phyloP scores from a whole-genome alignment of 2,888 invertebrate genomes.

The Blastobasis adustella region DNA sequence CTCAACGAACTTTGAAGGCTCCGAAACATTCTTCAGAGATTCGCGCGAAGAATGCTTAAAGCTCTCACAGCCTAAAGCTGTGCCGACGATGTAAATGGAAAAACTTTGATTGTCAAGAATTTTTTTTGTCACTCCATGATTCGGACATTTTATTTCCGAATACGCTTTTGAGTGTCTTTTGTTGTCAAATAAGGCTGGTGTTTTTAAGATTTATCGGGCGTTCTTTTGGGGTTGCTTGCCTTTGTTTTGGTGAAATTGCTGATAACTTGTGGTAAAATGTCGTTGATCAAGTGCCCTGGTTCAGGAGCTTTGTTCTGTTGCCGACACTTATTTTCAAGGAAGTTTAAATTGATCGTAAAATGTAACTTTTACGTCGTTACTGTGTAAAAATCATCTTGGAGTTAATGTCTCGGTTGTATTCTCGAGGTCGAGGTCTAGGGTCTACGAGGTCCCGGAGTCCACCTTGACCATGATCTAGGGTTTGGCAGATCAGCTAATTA shows the following conservation, averaged over 20 bases:
- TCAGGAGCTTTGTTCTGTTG: too few species aligned
- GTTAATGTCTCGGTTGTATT: too few species aligned
- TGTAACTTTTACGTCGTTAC: too few species aligned
- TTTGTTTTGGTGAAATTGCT: not conserved
- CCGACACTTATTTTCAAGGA: too few species aligned
- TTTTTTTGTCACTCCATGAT: conserved; percentile 57
- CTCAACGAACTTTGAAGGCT: conserved; percentile 35
- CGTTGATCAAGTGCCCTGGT: too few species aligned
- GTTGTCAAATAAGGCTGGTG: not conserved
- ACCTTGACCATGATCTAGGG: too few species aligned
- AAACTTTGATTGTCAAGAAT: conserved; percentile 61
- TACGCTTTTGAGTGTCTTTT: not conserved
- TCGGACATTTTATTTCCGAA: conserved; percentile 37
- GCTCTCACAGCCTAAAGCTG: conserved; percentile 37
- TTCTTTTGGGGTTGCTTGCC: not conserved
- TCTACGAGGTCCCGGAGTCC: too few species aligned
- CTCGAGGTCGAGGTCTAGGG: too few species aligned
- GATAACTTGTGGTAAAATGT: too few species aligned
- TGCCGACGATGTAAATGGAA: conserved; percentile 58
- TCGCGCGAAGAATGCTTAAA: conserved; percentile 20
- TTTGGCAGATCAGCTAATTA: too few species aligned
- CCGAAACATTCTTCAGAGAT: conserved; percentile 12
- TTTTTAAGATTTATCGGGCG: not conserved
- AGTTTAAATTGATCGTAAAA: too few species aligned
- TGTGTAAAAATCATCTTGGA: too few species aligned